Base-by-base conservation (phyloP, 2,113 vertebrate species). In the Symphodus melops region DNA sequence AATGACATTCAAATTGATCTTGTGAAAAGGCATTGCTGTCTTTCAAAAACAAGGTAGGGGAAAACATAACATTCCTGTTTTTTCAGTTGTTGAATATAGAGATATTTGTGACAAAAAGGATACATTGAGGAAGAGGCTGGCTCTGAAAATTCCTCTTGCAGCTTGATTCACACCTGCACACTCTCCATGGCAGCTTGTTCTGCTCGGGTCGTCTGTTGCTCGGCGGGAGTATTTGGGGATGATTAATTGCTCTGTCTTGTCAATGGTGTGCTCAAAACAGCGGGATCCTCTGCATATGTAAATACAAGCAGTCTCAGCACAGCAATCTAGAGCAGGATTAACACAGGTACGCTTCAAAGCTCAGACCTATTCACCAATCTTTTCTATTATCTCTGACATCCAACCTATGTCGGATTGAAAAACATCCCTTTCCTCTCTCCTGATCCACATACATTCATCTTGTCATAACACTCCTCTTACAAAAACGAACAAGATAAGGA, bases 161-260 rank as follows among this genome's bases (percentile, higher is more conserved):
- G 94, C 94, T 91, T 92, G 79, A 82, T 85, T 94, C 94, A 94
- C 95, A 97, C 97, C 96, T 97, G 97, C 95, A 94, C 93, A 93
- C 92, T 55, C 88, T 93, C 91, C 79, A 89, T 94, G 95, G 95
- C 94, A 80, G 91, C 77, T 80, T 88, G 92, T 89, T 92, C 92
- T 88, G 95, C 94, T 90, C 92, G 94, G 95, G 95, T 95, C 89
- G 90, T 94, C 87, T 95, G 68, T 86, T 71, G 87, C 96, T 0
- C 93, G 77, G 95, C 94, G 60, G 96, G 95, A 95, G 96, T 89
- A 93, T 95, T 94, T 95, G 93, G 92, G 91, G 86, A 93, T 98
- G 97, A 98, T 97, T 98, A 97, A 99, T 97, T 96, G 96, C 95
- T 93, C 94, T 97, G 97, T 97, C 97, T 94, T 88, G 92, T 82